Evolutionary conservation across 2,888 invertebrate genomes (phyloP).

Genomic region (Scelioninae gen. 2): DNA sequence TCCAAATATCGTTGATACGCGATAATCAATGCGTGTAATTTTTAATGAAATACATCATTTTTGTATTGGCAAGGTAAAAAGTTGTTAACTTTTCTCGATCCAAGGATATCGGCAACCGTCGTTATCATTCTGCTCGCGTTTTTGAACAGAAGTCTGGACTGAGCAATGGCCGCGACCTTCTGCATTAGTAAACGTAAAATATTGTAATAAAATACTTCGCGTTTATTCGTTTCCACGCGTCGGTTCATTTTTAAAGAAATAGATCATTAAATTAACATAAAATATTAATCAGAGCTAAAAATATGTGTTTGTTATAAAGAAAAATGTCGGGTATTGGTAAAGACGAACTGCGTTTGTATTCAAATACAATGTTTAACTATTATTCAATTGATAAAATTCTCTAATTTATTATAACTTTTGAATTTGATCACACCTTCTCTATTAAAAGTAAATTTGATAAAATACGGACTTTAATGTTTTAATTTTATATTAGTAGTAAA

Average conservation of each 20-base stretch:
- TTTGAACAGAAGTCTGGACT: slow-evolving; percentile 50
- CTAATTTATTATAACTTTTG: no score
- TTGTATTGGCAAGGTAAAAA: slow-evolving; percentile 39
- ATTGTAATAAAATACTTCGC: slow-evolving; percentile 33
- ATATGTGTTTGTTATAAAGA: neutral
- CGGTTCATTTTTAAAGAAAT: slow-evolving; percentile 13
- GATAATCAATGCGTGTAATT: neutral
- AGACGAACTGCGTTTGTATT: no score
- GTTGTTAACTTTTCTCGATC: slow-evolving; percentile 47
- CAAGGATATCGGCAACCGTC: slow-evolving; percentile 52
- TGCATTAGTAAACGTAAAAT: slow-evolving; percentile 28
- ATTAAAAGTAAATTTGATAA: no score
- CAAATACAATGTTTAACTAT: no score
- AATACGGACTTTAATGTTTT: no score
- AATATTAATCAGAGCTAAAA: no score
- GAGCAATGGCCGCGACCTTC: slow-evolving; percentile 57
- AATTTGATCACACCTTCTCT: no score
- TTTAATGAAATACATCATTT: slow-evolving; percentile 25
- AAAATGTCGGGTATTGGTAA: neutral
- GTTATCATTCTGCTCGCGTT: slow-evolving; percentile 52
- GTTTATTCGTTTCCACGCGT: slow-evolving; percentile 8
- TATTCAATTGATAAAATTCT: no score
- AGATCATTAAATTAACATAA: slow-evolving; percentile 17
- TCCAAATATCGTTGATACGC: neutral
- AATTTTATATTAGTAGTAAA: no score